Evolutionary conservation across 2,888 invertebrate species (phyloP).

Genomic region (Nematopogon swammerdamellus): DNA sequence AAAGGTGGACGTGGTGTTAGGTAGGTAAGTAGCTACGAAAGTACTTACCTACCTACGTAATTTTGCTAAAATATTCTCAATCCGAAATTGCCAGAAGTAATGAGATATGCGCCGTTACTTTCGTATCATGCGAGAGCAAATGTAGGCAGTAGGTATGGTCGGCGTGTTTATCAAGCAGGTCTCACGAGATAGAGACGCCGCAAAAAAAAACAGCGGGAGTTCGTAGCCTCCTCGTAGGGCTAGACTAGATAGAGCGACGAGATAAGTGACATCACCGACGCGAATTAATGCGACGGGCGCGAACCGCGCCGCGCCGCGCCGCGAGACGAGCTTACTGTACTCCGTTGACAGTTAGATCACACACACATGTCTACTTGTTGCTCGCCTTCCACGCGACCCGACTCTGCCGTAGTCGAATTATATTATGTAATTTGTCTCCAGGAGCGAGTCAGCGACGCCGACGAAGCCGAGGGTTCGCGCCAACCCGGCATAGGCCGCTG

Average conservation of each 20-base stretch:
- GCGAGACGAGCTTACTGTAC: constrained; percentile 47
- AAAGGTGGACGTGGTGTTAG: too few species aligned
- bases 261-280: constrained; percentile 57
- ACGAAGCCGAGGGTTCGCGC: constrained; percentile 27
- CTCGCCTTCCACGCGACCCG: constrained; percentile 44
- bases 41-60: too few species aligned
- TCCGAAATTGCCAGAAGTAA: neutral
- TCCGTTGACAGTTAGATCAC: constrained; percentile 53
- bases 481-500: constrained; percentile 26
- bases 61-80: too few species aligned
- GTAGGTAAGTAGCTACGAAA: too few species aligned
- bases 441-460: constrained; percentile 49
- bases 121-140: neutral
- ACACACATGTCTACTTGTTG: constrained; percentile 58
- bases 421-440: constrained; percentile 57
- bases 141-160: neutral
- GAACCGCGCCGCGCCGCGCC: constrained; percentile 9
- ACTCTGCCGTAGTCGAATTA: constrained; percentile 13
- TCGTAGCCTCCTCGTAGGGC: constrained; percentile 34
- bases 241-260: constrained; percentile 50
- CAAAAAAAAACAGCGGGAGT: constrained; percentile 45
- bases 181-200: constrained; percentile 12
- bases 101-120: neutral
- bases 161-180: neutral
- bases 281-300: constrained; percentile 57